Evolutionary conservation across 2,888 invertebrate genomes (phyloP).

Genomic region (Sturmia bella): DNA sequence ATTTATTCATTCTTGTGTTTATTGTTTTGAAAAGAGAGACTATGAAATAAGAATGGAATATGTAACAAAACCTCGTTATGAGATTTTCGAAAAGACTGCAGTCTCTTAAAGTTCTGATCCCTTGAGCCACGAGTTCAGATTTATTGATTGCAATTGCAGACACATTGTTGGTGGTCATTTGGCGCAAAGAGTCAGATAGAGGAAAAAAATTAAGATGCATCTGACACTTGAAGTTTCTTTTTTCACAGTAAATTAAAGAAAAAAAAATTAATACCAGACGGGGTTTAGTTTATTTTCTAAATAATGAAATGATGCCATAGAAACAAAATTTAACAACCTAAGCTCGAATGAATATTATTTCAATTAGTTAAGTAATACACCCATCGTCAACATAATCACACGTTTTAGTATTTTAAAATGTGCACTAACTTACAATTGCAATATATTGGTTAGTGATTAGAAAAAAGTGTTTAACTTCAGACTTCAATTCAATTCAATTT

Average conservation of each 20-base stretch:
- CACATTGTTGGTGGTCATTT: constrained; percentile 52
- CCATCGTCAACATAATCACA: constrained; percentile 49
- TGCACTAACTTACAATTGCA: constrained; percentile 5
- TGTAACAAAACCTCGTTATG: too few species aligned
- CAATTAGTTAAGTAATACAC: constrained; percentile 48
- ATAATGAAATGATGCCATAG: constrained; percentile 58
- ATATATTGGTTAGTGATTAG: background rate
- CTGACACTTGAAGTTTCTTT: constrained; percentile 54
- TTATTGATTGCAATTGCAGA: constrained; percentile 1
- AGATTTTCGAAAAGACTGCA: background rate
- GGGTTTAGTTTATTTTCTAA: constrained; percentile 14
- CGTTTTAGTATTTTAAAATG: constrained; percentile 12
- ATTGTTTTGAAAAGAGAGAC: too few species aligned
- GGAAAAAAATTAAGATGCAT: constrained; percentile 42
- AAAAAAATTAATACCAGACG: background rate
- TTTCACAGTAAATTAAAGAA: constrained; percentile 22
- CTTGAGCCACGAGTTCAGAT: background rate
- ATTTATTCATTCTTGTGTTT: too few species aligned
- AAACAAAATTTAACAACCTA: constrained; percentile 49
- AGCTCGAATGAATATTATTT: constrained; percentile 30
- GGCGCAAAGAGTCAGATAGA: constrained; percentile 16
- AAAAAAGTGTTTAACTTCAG: background rate
- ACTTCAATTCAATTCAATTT: too few species aligned
- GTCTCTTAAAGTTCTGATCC: constrained; percentile 5
- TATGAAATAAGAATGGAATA: too few species aligned